These are phyloP conservation scores for Boulengeromyrus knoepffleri DNA, from an alignment of 2,113 vertebrate species.

Conservation along the genomic window DNA sequence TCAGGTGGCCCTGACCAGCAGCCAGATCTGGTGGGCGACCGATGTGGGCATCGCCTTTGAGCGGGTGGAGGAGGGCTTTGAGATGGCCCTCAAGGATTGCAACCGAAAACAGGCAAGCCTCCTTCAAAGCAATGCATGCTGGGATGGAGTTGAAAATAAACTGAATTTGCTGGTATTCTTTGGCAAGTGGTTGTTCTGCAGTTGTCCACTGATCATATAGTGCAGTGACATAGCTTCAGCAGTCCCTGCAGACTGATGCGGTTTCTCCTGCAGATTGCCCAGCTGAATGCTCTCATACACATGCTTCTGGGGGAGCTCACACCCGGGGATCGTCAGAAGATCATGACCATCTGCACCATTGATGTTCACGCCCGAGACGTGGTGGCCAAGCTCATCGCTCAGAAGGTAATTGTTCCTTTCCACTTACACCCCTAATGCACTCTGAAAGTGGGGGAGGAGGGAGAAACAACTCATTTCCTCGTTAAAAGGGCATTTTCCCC, in stretches of 20 bases:
- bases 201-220: neutral
- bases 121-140: neutral
- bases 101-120: slow-evolving; percentile 43
- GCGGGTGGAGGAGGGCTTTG: slow-evolving; percentile 60
- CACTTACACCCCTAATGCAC: slow-evolving; percentile 95
- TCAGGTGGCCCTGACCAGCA: slow-evolving; percentile 58
- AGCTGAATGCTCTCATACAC: slow-evolving; percentile 85
- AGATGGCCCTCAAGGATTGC: slow-evolving; percentile 61
- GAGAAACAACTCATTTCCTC: slow-evolving; percentile 63
- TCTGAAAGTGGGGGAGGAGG: slow-evolving; percentile 77
- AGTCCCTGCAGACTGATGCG: slow-evolving; percentile 55
- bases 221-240: neutral
- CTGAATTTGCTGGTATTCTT: neutral
- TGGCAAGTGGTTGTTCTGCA: neutral
- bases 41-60: slow-evolving; percentile 65
- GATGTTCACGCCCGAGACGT: slow-evolving; percentile 77
- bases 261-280: slow-evolving; percentile 73
- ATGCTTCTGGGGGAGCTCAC: slow-evolving; percentile 81
- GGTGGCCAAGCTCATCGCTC: slow-evolving; percentile 71
- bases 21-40: slow-evolving; percentile 64
- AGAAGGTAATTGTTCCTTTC: slow-evolving; percentile 84
- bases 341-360: slow-evolving; percentile 78
- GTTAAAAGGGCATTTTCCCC: slow-evolving; percentile 75
- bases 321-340: slow-evolving; percentile 79
- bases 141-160: neutral